phyloP scores from a whole-genome alignment of 2,888 invertebrate genomes.

The Zygogramma bicolorata region DNA sequence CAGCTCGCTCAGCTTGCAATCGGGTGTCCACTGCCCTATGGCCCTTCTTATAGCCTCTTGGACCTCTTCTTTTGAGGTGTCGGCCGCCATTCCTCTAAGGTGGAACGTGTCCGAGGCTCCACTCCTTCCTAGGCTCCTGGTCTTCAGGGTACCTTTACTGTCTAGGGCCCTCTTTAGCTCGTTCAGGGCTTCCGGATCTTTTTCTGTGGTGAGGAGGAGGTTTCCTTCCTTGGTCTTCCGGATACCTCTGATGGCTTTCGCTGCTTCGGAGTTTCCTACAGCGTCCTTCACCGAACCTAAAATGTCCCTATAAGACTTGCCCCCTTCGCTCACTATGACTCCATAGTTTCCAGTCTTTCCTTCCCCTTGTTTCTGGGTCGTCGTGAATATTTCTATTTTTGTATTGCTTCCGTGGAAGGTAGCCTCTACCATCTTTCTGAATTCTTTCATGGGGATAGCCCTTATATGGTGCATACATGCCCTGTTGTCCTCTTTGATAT shows the following conservation, averaged over 20 bases:
- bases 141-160: background rate
- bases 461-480: background rate
- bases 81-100: background rate
- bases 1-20: background rate
- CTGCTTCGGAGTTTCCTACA: background rate
- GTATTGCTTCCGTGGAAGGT: background rate
- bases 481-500: background rate
- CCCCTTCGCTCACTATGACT: background rate
- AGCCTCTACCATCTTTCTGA: background rate
- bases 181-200: background rate
- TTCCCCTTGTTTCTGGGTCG: background rate
- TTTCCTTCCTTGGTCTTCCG: slow-evolving; percentile 11
- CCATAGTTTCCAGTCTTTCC: background rate
- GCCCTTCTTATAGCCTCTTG: background rate
- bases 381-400: background rate
- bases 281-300: background rate
- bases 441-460: background rate
- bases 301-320: background rate
- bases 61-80: background rate
- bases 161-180: background rate
- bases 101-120: background rate
- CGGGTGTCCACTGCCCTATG: background rate
- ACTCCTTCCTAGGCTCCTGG: background rate
- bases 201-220: background rate
- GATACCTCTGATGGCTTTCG: background rate